Evolutionary conservation across 2,888 invertebrate genomes (phyloP).

Genomic region (Drosophila monieri): DNA sequence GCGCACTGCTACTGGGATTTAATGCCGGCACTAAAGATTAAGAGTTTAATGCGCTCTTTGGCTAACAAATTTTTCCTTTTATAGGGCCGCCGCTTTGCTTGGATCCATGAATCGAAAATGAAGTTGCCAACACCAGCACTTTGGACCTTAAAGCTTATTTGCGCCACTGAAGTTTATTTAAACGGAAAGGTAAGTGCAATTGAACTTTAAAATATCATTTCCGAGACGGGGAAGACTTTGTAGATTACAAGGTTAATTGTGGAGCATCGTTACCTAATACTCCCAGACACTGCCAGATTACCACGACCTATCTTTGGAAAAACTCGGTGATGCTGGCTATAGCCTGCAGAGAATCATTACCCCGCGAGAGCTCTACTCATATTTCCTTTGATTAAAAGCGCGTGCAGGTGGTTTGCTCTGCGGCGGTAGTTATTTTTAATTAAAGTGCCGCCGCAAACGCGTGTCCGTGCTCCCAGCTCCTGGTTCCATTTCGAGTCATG

Average conservation of each 20-base stretch:
- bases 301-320: background rate
- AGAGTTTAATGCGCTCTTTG: slow-evolving; percentile 68
- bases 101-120: slow-evolving; percentile 38
- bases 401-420: slow-evolving; percentile 17
- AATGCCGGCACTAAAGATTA: slow-evolving; percentile 77
- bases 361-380: slow-evolving; percentile 22
- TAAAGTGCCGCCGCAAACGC: slow-evolving; percentile 58
- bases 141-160: slow-evolving; percentile 19
- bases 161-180: slow-evolving; percentile 19
- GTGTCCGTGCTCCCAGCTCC: slow-evolving; percentile 19
- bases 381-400: slow-evolving; percentile 66
- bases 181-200: background rate
- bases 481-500: background rate
- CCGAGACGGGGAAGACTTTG: background rate
- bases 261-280: background rate
- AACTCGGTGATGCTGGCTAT: slow-evolving; percentile 17
- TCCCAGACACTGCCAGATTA: background rate
- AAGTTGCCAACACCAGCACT: slow-evolving; percentile 24
- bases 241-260: background rate
- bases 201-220: no score
- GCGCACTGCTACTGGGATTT: slow-evolving; percentile 58
- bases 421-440: slow-evolving; percentile 63
- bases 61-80: slow-evolving; percentile 64
- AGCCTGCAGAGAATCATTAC: slow-evolving; percentile 25
- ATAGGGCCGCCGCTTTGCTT: slow-evolving; percentile 6